Evolutionary conservation across 2,888 invertebrate species (phyloP).

Genomic region (Agrenia bidenticulata): DNA sequence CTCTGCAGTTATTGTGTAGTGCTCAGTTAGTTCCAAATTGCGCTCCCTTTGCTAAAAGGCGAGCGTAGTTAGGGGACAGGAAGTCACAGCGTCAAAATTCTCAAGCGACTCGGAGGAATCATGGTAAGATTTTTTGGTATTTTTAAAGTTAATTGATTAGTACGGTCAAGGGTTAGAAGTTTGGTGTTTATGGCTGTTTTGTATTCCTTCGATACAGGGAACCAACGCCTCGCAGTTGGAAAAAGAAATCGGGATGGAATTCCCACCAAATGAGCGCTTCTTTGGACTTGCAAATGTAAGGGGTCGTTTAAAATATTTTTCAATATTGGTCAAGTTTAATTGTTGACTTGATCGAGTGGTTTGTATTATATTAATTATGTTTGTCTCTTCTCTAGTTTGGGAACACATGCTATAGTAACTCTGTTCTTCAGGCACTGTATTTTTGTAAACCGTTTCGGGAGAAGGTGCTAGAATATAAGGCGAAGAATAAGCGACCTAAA

Average conservation of each 20-base stretch:
- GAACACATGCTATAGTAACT: constrained; percentile 99
- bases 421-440: constrained; percentile 97
- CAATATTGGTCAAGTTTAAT: background rate
- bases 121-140: constrained; percentile 9
- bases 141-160: too few relatives aligned
- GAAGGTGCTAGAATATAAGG: constrained; percentile 96
- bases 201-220: constrained; percentile 67
- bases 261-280: constrained; percentile 98
- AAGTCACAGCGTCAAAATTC: constrained; percentile 23
- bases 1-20: background rate
- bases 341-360: background rate
- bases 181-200: too few relatives aligned
- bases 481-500: constrained; percentile 90
- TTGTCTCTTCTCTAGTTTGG: constrained; percentile 80
- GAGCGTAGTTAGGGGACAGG: constrained; percentile 25
- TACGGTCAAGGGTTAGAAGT: too few relatives aligned
- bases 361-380: constrained; percentile 20
- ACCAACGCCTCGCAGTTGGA: constrained; percentile 99
- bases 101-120: constrained; percentile 31
- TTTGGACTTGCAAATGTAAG: constrained; percentile 99
- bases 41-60: constrained; percentile 15
- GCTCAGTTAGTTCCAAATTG: constrained; percentile 9
- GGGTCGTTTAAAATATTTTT: constrained; percentile 53
- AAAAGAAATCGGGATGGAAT: constrained; percentile 98
- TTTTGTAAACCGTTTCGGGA: constrained; percentile 99